phyloP scores from a whole-genome alignment of 2,888 invertebrate genomes.

The Diaperis boleti region DNA sequence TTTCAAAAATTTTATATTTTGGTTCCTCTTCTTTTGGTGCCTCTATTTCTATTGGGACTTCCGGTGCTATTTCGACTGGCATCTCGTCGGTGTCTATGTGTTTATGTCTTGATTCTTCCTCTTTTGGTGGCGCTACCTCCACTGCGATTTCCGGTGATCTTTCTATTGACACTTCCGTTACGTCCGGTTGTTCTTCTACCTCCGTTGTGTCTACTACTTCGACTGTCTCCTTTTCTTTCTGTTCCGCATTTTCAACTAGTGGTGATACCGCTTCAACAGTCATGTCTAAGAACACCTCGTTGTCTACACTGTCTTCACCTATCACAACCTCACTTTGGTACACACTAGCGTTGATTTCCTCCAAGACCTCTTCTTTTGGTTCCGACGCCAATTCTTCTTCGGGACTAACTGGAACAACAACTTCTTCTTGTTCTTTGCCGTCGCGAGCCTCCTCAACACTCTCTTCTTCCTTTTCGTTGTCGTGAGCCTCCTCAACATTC shows the following conservation, averaged over 20 bases:
- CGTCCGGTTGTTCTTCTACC: neutral
- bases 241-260: neutral
- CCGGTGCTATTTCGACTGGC: neutral
- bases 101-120: neutral
- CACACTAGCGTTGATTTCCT: constrained; percentile 10
- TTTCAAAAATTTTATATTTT: neutral
- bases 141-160: no score
- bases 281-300: constrained; percentile 44
- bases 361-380: no score
- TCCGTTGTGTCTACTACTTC: no score
- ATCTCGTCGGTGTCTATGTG: neutral
- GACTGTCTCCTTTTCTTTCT: neutral
- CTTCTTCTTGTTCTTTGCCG: no score
- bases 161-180: no score
- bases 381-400: no score
- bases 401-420: no score
- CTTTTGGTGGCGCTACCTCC: neutral
- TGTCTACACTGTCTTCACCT: constrained; percentile 52
- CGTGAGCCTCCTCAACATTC: no score
- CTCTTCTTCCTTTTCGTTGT: no score
- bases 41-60: no score
- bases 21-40: neutral
- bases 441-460: no score
- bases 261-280: constrained; percentile 18
- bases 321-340: constrained; percentile 50